Evolutionary conservation across 2,888 invertebrate species (phyloP).

Genomic region (Cancer borealis): DNA sequence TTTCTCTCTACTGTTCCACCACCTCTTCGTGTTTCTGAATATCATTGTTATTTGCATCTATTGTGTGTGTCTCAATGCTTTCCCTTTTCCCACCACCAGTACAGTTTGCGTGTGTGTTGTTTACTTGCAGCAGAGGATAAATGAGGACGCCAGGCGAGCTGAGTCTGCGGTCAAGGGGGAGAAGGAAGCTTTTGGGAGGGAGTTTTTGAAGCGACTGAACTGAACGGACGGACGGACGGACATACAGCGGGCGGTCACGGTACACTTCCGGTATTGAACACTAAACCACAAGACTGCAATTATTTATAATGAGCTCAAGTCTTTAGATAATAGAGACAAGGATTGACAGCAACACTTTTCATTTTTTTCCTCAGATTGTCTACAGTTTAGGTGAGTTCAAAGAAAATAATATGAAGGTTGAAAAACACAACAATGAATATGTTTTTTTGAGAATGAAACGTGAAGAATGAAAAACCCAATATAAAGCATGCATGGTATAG

Average conservation of each 20-base stretch:
- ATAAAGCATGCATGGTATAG: too few species aligned
- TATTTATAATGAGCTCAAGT: neutral
- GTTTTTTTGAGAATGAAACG: too few species aligned
- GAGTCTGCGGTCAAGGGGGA: neutral
- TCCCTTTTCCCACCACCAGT: neutral
- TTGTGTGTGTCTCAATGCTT: neutral
- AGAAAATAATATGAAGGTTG: too few species aligned
- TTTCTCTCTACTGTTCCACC: neutral
- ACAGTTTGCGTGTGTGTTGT: neutral
- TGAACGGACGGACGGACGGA: neutral
- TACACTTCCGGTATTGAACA: neutral
- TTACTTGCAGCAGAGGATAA: neutral
- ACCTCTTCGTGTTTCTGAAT: neutral
- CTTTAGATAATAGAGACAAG: neutral
- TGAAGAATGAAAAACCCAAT: too few species aligned
- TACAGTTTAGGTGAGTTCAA: too few species aligned
- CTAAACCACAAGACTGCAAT: neutral
- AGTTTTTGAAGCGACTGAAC: neutral
- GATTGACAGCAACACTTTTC: too few species aligned
- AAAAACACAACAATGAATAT: too few species aligned
- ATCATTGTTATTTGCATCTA: neutral
- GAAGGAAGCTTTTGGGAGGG: too few species aligned
- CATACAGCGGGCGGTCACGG: neutral
- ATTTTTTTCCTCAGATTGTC: too few species aligned
- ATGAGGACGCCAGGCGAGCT: neutral